Evolutionary conservation across 1,140 invertebrate species (phyloP).

Genomic region (Hylaeus anthracinus): DNA sequence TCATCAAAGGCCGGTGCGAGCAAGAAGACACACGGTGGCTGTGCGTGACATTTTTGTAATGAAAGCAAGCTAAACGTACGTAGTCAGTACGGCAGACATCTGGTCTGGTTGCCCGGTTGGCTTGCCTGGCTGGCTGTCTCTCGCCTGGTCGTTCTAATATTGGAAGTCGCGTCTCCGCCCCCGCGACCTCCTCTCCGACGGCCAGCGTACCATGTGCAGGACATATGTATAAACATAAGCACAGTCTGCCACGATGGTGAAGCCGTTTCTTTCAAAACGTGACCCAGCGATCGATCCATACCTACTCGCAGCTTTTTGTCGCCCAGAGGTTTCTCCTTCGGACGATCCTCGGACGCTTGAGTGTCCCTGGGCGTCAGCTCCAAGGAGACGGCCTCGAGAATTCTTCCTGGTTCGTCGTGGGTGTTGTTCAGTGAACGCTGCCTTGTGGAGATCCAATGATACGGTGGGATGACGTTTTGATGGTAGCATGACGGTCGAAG

Average conservation of each 20-base stretch:
- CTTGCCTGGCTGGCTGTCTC: slow-evolving; percentile 62
- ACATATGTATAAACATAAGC: slow-evolving; percentile 80
- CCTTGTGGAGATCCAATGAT: no score
- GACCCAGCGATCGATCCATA: slow-evolving; percentile 57
- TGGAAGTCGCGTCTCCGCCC: slow-evolving; percentile 72
- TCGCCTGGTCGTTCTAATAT: slow-evolving; percentile 78
- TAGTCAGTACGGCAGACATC: slow-evolving; percentile 74
- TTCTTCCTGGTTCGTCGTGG: neutral
- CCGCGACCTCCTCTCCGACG: slow-evolving; percentile 59
- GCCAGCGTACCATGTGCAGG: slow-evolving; percentile 75
- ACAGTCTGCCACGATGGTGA: slow-evolving; percentile 58
- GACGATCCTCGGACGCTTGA: neutral
- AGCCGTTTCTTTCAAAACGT: slow-evolving; percentile 58
- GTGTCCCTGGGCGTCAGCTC: neutral
- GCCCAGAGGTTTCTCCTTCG: neutral
- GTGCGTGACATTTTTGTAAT: slow-evolving; percentile 80
- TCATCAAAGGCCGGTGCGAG: slow-evolving; percentile 53
- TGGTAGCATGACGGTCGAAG: no score
- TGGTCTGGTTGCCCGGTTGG: slow-evolving; percentile 58
- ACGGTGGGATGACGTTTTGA: no score
- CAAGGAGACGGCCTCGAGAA: neutral
- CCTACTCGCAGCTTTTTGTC: slow-evolving; percentile 34
- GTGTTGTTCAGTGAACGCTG: neutral
- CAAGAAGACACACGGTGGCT: slow-evolving; percentile 48
- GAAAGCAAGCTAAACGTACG: slow-evolving; percentile 72